phyloP scores from a whole-genome alignment of 2,888 invertebrate genomes.

The Volucella inanis region DNA sequence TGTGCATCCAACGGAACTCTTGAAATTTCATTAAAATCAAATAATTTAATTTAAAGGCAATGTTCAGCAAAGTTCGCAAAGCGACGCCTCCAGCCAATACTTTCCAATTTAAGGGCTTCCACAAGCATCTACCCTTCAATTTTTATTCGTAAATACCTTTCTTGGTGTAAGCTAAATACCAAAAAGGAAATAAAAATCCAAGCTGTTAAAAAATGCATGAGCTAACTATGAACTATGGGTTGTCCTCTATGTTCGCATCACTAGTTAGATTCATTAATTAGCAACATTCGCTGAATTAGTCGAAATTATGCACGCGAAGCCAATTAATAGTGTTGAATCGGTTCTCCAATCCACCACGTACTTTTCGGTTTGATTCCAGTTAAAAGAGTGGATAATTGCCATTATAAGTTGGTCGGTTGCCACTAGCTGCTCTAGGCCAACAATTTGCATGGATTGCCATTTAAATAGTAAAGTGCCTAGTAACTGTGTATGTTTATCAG shows the following conservation, averaged over 20 bases:
- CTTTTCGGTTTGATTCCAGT: conserved; percentile 37
- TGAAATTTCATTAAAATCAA: conserved; percentile 33
- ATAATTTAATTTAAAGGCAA: conserved; percentile 30
- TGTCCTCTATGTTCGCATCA: conserved; percentile 6
- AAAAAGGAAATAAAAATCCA: neutral
- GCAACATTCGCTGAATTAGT: conserved; percentile 65
- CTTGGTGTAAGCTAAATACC: neutral
- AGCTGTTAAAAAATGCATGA: neutral
- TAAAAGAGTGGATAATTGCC: conserved; percentile 53
- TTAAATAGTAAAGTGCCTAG: conserved; percentile 4
- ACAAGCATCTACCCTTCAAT: neutral
- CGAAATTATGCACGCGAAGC: conserved; percentile 61
- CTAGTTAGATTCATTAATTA: conserved; percentile 59
- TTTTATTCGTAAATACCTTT: neutral
- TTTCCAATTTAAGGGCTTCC: neutral
- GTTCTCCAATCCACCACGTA: conserved; percentile 34
- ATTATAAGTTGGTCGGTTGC: conserved; percentile 23
- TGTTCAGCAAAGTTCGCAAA: neutral
- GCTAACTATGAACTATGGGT: neutral
- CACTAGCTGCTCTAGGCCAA: neutral
- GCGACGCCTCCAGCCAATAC: conserved; percentile 11
- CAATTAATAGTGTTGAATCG: conserved; percentile 61
- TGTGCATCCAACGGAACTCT: neutral
- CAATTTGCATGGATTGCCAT: conserved; percentile 15
- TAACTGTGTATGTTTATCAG: neutral